phyloP scores from a whole-genome alignment of 2,113 vertebrate species.

The Numenius arquata region DNA sequence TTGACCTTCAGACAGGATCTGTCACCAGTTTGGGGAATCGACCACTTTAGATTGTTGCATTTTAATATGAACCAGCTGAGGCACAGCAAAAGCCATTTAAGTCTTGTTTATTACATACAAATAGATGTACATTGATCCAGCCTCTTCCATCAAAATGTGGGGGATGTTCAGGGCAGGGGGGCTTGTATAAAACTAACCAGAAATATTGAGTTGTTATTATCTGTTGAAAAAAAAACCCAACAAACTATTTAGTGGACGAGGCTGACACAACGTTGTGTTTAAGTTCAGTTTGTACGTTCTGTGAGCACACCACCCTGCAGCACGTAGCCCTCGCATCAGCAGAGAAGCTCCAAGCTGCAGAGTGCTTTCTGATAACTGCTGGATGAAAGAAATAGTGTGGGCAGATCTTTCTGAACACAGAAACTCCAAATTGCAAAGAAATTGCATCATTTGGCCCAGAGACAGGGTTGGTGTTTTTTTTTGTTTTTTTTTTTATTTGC shows the following conservation, averaged over 20 bases:
- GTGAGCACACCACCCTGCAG: not conserved
- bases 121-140: not conserved
- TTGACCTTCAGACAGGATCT: constrained; percentile 23
- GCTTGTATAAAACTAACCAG: not conserved
- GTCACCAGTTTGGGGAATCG: not conserved
- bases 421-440: not conserved
- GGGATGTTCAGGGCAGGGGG: not conserved
- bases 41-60: not conserved
- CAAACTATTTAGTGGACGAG: not conserved
- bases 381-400: not conserved
- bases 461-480: not conserved
- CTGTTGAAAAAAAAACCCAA: not conserved
- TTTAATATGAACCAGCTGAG: constrained; percentile 36
- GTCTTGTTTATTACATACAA: not conserved
- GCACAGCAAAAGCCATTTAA: not conserved
- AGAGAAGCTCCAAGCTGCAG: not conserved
- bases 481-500: not conserved
- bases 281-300: not conserved
- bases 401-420: not conserved
- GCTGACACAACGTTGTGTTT: not conserved
- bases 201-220: not conserved
- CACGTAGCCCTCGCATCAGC: not conserved
- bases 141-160: not conserved
- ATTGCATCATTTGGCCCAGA: not conserved
- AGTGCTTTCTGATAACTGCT: not conserved